Evolutionary conservation across 1,140 invertebrate genomes (phyloP).

Genomic region (Neotoxoptera formosana): DNA sequence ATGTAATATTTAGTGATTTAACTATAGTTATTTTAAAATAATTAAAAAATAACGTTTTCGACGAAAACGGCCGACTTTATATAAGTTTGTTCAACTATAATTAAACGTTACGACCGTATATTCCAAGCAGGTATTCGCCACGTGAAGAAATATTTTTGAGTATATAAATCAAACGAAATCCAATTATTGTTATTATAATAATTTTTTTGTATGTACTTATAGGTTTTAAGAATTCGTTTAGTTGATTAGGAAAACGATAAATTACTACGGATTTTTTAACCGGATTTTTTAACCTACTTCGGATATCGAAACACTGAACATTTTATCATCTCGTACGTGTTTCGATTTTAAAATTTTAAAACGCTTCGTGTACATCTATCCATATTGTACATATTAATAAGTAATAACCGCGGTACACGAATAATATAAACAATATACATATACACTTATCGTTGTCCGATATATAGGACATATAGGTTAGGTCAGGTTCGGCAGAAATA

Average conservation of each 20-base stretch:
- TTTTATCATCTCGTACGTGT: not conserved
- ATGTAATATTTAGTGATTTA: not conserved
- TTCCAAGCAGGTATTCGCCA: not conserved
- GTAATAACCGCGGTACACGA: not conserved
- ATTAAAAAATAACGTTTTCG: not conserved
- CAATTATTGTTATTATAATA: not conserved
- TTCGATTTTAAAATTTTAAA: conserved; percentile 5
- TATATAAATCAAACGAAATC: not conserved
- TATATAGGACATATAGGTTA: not conserved
- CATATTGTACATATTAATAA: not conserved
- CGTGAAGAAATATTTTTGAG: not conserved
- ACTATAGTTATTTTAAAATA: not conserved
- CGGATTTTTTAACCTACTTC: no score
- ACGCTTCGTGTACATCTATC: not conserved
- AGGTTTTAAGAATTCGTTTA: not conserved
- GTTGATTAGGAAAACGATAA: not conserved
- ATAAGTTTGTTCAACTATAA: not conserved
- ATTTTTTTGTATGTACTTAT: not conserved
- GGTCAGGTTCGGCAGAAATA: not conserved
- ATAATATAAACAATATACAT: not conserved
- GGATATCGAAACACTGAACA: not conserved
- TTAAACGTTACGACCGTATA: not conserved
- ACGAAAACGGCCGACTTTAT: not conserved
- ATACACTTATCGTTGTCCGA: not conserved
- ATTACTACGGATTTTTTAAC: not conserved